Percentiles rank a stretch among this genome's conserved stretches.
Evolutionary conservation across 2,113 vertebrate genomes (phyloP).

Genomic region (Passerina amoena): DNA sequence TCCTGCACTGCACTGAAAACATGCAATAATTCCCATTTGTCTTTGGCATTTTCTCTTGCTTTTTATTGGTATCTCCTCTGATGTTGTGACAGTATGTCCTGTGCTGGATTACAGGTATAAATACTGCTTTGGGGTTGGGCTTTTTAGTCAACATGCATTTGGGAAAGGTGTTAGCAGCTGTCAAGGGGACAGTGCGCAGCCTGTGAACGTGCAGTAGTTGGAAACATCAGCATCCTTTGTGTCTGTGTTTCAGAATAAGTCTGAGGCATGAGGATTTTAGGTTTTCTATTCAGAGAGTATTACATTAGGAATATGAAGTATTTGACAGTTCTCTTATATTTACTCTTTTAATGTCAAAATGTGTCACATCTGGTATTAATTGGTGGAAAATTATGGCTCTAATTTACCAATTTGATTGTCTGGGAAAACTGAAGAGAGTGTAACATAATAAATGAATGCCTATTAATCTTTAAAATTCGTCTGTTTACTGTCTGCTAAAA

Average conservation of each 20-base stretch:
- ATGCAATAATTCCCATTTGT: constrained; percentile 40
- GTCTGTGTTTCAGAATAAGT: constrained; percentile 29
- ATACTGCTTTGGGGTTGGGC: neutral
- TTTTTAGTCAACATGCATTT: constrained; percentile 38
- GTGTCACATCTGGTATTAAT: constrained; percentile 66
- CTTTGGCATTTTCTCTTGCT: constrained; percentile 47
- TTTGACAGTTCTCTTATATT: constrained; percentile 56
- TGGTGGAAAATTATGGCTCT: constrained; percentile 59
- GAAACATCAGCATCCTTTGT: constrained; percentile 6
- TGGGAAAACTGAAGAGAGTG: constrained; percentile 29
- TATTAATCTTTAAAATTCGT: constrained; percentile 59
- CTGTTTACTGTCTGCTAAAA: constrained; percentile 37
- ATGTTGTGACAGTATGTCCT: neutral
- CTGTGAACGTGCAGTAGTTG: neutral
- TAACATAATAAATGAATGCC: constrained; percentile 52
- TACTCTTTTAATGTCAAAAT: constrained; percentile 70
- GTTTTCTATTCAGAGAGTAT: neutral
- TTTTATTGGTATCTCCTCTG: constrained; percentile 14
- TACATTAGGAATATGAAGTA: constrained; percentile 36
- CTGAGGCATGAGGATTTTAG: constrained; percentile 49
- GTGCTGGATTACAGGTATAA: neutral
- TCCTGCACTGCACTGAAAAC: neutral
- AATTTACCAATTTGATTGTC: constrained; percentile 65
- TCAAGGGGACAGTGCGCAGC: neutral
- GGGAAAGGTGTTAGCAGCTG: constrained; percentile 27